Evolutionary conservation across 1,140 invertebrate genomes (phyloP).

Genomic region (Parasteatoda tepidariorum): DNA sequence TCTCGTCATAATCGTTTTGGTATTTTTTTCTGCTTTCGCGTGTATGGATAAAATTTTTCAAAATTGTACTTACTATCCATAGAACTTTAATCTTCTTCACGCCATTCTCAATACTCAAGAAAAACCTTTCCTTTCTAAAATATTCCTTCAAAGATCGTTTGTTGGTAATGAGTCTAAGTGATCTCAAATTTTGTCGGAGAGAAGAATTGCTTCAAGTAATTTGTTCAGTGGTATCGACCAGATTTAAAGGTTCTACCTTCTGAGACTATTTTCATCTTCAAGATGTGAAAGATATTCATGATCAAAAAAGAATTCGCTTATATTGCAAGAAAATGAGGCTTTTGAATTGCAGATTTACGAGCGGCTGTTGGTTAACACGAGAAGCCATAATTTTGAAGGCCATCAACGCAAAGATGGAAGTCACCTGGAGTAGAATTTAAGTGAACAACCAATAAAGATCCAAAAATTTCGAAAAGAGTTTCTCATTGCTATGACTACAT

Average conservation of each 20-base stretch:
- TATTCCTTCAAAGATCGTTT: constrained; percentile 18
- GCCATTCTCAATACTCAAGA: background rate
- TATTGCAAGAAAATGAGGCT: constrained; percentile 51
- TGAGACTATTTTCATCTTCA: background rate
- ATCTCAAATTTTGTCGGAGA: constrained; percentile 14
- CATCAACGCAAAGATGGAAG: background rate
- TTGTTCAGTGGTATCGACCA: constrained; percentile 10
- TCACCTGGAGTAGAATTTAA: background rate
- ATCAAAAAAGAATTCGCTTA: constrained; percentile 16
- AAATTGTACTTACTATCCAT: background rate
- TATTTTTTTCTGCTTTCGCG: constrained; percentile 11
- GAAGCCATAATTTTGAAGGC: constrained; percentile 11
- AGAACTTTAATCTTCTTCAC: background rate
- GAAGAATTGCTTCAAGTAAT: constrained; percentile 14
- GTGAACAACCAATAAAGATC: no score
- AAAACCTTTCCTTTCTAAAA: background rate
- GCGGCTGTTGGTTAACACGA: constrained; percentile 14
- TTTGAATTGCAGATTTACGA: constrained; percentile 51
- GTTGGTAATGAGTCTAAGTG: constrained; percentile 30
- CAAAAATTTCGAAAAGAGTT: no score
- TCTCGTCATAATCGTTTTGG: constrained; percentile 1
- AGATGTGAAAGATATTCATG: constrained; percentile 36
- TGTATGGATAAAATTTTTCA: background rate
- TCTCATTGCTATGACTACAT: no score
- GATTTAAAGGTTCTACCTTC: background rate